Base-by-base conservation (phyloP, 2,797 vertebrate genomes). In the Etheostoma nigrum region DNA sequence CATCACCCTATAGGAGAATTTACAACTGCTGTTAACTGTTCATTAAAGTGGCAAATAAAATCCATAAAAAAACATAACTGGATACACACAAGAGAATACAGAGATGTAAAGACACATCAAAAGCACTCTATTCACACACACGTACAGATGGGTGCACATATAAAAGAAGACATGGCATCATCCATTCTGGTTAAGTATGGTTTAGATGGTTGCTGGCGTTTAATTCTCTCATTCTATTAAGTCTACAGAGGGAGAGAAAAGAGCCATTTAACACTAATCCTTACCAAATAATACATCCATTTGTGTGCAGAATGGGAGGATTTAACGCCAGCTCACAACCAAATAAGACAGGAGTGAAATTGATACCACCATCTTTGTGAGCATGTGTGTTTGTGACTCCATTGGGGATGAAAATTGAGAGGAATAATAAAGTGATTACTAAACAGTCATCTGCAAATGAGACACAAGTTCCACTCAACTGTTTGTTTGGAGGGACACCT, bases 201-300 rank as follows among this genome's bases (percentile, higher is more conserved):
- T 83, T 84, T 68, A 66, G 76, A 78, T 78, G 63, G 60, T 82
- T 62, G 84, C 74, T 81, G 74, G 45, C 6, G 3, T 86, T 79
- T 87, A 74, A 91, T 90, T 90, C 69, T 63, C 54, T 73, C 79
- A 74, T 85, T 90, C 82, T 80, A 85, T 86, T 87, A 81, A 83
- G 84, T 86, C 86, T 76, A 42, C 75, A 74, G 70, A 81, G 83
- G 68, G 59, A 69, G 74, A 83, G 79, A 86, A 85, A 88, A 85
- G 78, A 89, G 63, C 81, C 75, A 81, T 91, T 92, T 88, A 85
- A 88, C 81, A 68, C 88, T 92, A 90, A 92, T 91, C 90, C 90
- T 80, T 79, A 58, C 33, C 83, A 84, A 91, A 88, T 81, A 86
- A 87, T 82, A 68, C 74, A 82, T 88, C 84, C 72, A 79, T 86